phyloP scores from a whole-genome alignment of 2,113 vertebrate genomes.

The Eurypyga helias region DNA sequence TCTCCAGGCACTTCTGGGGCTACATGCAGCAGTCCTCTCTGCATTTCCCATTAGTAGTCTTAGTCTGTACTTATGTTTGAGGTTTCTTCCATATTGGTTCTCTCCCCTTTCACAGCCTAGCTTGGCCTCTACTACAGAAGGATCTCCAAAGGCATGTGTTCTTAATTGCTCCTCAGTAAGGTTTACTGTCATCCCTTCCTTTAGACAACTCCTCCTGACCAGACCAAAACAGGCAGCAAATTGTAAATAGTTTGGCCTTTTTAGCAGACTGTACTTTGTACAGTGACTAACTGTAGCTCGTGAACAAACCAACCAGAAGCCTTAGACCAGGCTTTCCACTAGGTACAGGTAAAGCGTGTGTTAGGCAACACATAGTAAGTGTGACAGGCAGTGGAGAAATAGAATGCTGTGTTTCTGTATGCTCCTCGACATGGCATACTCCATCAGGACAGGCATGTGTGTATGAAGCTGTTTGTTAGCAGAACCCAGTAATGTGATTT shows the following conservation, averaged over 20 bases:
- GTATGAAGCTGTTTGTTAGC: neutral
- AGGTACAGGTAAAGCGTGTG: fast-evolving
- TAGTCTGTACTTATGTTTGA: neutral
- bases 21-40: neutral
- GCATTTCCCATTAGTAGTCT: neutral
- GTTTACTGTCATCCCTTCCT: neutral
- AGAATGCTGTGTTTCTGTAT: neutral
- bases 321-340: neutral
- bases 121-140: neutral
- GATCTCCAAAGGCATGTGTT: neutral
- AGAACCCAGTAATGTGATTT: neutral
- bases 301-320: neutral
- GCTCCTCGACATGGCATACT: neutral
- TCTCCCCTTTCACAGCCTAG: neutral
- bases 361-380: neutral
- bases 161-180: neutral
- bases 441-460: neutral
- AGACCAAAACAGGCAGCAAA: neutral
- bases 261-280: neutral
- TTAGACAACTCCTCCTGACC: neutral
- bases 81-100: neutral
- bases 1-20: neutral
- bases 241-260: neutral
- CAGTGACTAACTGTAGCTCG: neutral
- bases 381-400: neutral